A percentile compares a stretch with the other conserved stretches of the same genome.
Evolutionary conservation across 1,140 invertebrate genomes (phyloP).

Genomic region (Daktulosphaira vitifoliae): DNA sequence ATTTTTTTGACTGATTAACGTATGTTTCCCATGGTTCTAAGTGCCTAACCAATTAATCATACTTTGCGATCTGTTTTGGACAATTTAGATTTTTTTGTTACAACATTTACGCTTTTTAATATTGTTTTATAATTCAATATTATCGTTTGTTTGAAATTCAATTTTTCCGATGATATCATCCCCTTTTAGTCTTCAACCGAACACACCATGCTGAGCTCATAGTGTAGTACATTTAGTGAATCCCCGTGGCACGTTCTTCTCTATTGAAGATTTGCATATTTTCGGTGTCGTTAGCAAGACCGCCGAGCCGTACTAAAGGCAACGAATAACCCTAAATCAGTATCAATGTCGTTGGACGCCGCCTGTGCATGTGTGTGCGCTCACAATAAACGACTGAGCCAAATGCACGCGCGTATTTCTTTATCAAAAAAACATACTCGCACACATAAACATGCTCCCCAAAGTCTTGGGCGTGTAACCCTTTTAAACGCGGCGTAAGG

Average conservation of each 20-base stretch:
- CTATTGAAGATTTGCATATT: neutral
- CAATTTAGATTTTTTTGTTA: too few species aligned
- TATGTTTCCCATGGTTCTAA: too few species aligned
- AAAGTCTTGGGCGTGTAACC: constrained; percentile 22
- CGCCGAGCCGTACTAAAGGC: constrained; percentile 15
- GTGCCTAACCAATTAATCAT: too few species aligned
- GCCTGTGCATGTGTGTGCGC: constrained; percentile 1
- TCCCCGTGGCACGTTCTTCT: neutral
- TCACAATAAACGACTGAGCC: too few species aligned
- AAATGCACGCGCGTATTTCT: neutral
- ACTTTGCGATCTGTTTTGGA: too few species aligned
- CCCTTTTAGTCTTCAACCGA: too few species aligned
- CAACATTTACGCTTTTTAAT: too few species aligned
- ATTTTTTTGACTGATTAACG: too few species aligned
- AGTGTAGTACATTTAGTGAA: neutral
- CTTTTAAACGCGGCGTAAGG: neutral
- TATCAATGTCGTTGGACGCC: neutral
- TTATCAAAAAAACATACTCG: constrained; percentile 14
- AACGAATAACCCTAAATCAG: constrained; percentile 27
- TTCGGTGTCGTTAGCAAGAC: constrained; percentile 5
- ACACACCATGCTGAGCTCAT: too few species aligned
- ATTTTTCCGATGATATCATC: too few species aligned
- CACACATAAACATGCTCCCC: neutral
- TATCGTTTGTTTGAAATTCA: too few species aligned
- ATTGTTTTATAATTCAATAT: too few species aligned